Evolutionary conservation across 2,888 invertebrate genomes (phyloP).

Genomic region (Baccha elongata): DNA sequence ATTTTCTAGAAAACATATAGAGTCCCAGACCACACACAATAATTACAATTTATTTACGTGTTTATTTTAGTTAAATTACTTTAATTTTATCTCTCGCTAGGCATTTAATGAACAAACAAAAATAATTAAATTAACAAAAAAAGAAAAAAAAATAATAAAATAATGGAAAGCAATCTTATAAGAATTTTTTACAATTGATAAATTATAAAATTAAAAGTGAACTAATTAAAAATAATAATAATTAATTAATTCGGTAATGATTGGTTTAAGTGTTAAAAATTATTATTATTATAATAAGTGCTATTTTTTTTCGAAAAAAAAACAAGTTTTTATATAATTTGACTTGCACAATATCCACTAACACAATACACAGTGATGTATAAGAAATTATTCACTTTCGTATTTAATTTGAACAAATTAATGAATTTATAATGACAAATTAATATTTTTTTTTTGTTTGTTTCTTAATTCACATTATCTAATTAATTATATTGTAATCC

Average conservation of each 20-base stretch:
- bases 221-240: constrained; percentile 14
- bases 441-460: constrained; percentile 3
- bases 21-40: constrained; percentile 46
- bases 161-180: constrained; percentile 63
- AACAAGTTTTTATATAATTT: constrained; percentile 19
- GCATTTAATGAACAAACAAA: constrained; percentile 50
- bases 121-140: constrained; percentile 37
- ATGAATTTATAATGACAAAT: constrained; percentile 17
- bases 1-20: constrained; percentile 55
- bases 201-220: constrained; percentile 27
- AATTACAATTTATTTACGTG: constrained; percentile 25
- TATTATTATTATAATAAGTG: constrained; percentile 36
- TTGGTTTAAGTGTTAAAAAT: constrained; percentile 33
- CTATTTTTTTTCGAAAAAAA: constrained; percentile 21
- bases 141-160: constrained; percentile 19
- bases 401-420: constrained; percentile 25
- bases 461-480: constrained; percentile 47
- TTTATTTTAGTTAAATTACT: constrained; percentile 46
- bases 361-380: background rate
- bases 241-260: constrained; percentile 25
- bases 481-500: constrained; percentile 53
- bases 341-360: constrained; percentile 44
- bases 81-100: constrained; percentile 57
- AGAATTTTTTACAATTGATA: constrained; percentile 65
- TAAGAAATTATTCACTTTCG: constrained; percentile 19